Percentiles rank a stretch among this genome's conserved stretches.
Conservation (phyloP, 2,888 invertebrate genomes). For the Amaurobius ferox region DNA sequence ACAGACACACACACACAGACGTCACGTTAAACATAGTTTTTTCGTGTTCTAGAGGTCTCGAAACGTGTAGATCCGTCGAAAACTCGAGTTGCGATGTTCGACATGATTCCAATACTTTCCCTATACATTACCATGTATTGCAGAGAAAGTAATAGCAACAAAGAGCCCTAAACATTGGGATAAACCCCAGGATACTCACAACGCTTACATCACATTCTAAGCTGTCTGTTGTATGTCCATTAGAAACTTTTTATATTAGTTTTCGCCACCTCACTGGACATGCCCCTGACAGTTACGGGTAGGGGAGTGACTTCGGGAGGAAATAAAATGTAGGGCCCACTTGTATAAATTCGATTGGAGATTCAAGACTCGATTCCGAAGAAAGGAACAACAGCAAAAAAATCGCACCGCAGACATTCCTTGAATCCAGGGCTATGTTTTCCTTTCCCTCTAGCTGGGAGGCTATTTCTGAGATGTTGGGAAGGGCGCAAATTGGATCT, state of each 20-base stretch:
- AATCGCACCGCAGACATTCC: background rate
- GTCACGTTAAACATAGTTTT: no score
- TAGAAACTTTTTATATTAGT: background rate
- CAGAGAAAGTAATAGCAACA: no score
- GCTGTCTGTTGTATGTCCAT: background rate
- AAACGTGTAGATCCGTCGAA: no score
- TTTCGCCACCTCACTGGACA: background rate
- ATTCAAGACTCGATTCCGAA: background rate
- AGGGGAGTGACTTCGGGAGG: background rate
- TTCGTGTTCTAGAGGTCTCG: no score
- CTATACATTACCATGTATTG: no score
- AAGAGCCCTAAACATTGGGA: no score
- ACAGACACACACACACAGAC: no score
- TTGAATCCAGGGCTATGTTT: background rate
- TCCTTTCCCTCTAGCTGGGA: background rate
- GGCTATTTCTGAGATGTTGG: background rate
- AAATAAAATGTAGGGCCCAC: background rate
- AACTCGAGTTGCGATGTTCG: no score
- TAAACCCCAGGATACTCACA: no score
- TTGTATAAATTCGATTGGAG: constrained; percentile 6
- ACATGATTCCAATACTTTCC: no score
- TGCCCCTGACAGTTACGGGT: background rate
- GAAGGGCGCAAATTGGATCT: no score
- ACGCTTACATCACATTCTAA: background rate
- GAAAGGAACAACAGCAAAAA: background rate